A percentile compares a stretch with the other conserved stretches of the same genome.
Evolutionary conservation across 2,797 vertebrate genomes (phyloP).

Genomic region (Psittacula derbiana): DNA sequence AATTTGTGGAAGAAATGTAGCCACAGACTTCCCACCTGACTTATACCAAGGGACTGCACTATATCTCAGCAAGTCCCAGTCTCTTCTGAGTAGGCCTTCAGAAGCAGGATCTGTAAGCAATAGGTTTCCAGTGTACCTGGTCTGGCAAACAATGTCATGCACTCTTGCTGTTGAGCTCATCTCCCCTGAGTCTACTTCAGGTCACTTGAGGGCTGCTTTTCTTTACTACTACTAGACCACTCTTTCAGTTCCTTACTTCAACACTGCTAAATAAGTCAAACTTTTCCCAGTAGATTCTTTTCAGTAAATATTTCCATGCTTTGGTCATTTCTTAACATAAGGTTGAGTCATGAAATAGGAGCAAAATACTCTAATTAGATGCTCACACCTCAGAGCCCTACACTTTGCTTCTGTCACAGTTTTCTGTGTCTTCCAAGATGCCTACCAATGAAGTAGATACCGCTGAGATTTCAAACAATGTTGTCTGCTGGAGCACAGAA

Average conservation of each 20-base stretch:
- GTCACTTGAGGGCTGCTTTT: background rate
- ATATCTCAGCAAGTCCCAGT: background rate
- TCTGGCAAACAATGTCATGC: background rate
- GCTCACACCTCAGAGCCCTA: background rate
- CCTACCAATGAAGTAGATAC: background rate
- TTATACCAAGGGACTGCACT: background rate
- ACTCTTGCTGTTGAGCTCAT: background rate
- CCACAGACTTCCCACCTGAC: background rate
- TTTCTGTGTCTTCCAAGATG: background rate
- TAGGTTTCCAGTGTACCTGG: background rate
- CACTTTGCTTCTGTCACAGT: background rate
- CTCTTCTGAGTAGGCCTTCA: background rate
- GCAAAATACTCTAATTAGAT: background rate
- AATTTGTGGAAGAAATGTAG: background rate
- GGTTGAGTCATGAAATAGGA: background rate
- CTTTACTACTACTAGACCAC: background rate
- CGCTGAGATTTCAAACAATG: background rate
- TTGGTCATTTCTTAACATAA: background rate
- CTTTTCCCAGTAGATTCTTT: background rate
- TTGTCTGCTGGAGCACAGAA: background rate
- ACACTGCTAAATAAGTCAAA: background rate
- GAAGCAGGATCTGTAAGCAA: background rate
- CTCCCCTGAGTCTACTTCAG: background rate
- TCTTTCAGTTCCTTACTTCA: background rate
- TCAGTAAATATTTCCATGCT: background rate